A percentile compares a stretch with the other conserved stretches of the same genome.
phyloP scores from a whole-genome alignment of 2,113 vertebrate species.

The Ceuthmochares aereus region DNA sequence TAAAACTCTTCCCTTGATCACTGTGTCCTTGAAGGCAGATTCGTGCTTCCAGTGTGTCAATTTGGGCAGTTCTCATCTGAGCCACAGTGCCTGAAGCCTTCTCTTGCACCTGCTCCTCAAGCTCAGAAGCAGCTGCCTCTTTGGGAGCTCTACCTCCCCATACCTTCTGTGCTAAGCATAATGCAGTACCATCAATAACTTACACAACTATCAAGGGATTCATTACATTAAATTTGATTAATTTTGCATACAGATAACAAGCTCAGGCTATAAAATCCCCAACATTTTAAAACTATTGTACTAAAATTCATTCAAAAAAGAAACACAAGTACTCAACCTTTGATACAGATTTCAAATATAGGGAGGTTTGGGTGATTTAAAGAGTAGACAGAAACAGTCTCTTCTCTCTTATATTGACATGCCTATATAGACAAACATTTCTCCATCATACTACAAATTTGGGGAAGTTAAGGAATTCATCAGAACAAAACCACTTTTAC shows the following conservation, averaged over 20 bases:
- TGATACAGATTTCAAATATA: background rate
- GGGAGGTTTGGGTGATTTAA: background rate
- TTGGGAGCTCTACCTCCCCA: background rate
- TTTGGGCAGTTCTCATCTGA: background rate
- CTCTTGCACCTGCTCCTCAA: background rate
- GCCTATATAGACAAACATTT: background rate
- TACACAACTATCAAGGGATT: background rate
- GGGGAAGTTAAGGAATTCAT: background rate
- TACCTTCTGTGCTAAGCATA: background rate
- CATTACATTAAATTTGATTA: background rate
- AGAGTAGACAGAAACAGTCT: background rate
- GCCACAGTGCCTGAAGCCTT: background rate
- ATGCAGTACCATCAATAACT: background rate
- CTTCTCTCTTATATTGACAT: fast-evolving
- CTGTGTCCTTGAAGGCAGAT: background rate
- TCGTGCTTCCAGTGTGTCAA: background rate
- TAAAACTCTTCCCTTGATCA: background rate
- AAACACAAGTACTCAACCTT: background rate
- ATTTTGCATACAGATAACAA: background rate
- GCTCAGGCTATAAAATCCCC: background rate
- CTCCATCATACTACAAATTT: background rate
- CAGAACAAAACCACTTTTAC: background rate
- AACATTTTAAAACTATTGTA: background rate
- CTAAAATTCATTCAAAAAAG: background rate
- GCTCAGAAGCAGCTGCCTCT: background rate